A percentile compares a stretch with the other conserved stretches of the same genome.
phyloP scores from a whole-genome alignment of 1,140 invertebrate genomes.

The Cryptotermes secundus region DNA sequence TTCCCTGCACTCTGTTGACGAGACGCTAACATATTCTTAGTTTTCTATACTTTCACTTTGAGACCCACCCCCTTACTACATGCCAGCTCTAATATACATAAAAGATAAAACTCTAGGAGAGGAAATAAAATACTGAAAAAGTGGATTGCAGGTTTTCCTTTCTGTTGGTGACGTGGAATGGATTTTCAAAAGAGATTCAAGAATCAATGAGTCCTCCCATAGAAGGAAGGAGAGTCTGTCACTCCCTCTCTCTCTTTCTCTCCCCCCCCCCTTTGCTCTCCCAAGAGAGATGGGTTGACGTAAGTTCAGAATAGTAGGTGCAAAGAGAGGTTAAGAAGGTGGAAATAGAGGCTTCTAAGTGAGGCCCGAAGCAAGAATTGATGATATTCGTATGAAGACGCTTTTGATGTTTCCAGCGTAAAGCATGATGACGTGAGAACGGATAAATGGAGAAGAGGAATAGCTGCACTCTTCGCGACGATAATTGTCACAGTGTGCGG shows the following conservation, averaged over 20 bases:
- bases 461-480: not conserved
- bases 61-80: too few relatives aligned
- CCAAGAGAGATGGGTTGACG: not conserved
- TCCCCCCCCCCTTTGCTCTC: too few relatives aligned
- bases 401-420: not conserved
- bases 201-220: not conserved
- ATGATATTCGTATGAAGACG: slow-evolving; percentile 9
- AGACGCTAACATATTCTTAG: too few relatives aligned
- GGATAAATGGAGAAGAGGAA: not conserved
- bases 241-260: not conserved
- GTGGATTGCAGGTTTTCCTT: not conserved
- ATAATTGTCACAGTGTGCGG: not conserved
- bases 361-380: not conserved
- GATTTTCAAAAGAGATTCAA: not conserved
- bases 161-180: not conserved
- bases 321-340: not conserved
- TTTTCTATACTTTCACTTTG: too few relatives aligned
- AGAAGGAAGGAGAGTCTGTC: not conserved
- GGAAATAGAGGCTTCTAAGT: not conserved
- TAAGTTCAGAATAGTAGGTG: not conserved
- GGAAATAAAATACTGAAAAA: slow-evolving; percentile 1
- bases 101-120: too few relatives aligned
- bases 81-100: too few relatives aligned
- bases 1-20: too few relatives aligned
- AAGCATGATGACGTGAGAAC: not conserved